Percentiles rank a stretch among this genome's conserved stretches.
These are phyloP conservation scores for Polylopha cassiicola DNA, from an alignment of 2,888 invertebrate genomes.

Conservation along the genomic window DNA sequence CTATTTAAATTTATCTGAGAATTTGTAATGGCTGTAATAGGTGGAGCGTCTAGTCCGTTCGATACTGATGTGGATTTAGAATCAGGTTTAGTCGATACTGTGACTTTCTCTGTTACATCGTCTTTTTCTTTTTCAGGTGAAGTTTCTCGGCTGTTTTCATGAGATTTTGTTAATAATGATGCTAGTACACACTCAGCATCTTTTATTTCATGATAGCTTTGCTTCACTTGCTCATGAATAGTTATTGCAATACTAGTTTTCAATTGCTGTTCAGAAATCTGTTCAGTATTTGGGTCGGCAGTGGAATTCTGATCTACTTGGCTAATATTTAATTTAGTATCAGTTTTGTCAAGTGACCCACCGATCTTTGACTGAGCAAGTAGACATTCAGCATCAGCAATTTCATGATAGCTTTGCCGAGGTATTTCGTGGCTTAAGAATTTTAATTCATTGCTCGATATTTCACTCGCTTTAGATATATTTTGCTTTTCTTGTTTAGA, in stretches of 20 bases:
- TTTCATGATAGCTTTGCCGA: constrained; percentile 43
- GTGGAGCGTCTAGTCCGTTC: constrained; percentile 5
- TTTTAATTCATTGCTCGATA: neutral
- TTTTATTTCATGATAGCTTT: constrained; percentile 35
- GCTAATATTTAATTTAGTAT: too few relatives aligned
- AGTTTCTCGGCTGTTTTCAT: constrained; percentile 28
- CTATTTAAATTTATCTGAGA: constrained; percentile 9
- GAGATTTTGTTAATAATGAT: constrained; percentile 28
- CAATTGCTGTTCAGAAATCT: constrained; percentile 23
- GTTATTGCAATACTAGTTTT: constrained; percentile 13
- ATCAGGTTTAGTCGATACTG: too few relatives aligned
- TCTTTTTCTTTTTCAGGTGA: constrained; percentile 15
- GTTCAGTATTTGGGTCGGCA: constrained; percentile 25
- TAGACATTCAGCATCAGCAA: constrained; percentile 42
- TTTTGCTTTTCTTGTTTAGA: neutral
- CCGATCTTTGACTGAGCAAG: constrained; percentile 28
- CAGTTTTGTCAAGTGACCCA: too few relatives aligned
- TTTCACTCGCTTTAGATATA: neutral
- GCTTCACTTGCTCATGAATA: constrained; percentile 21
- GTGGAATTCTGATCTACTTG: constrained; percentile 22
- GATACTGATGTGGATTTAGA: neutral
- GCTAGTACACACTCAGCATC: constrained; percentile 41
- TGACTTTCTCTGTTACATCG: neutral
- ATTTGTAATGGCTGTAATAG: constrained; percentile 6
- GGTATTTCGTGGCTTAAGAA: constrained; percentile 32